Evolutionary conservation across 2,797 vertebrate genomes (phyloP), one percentile per base, ranked within the genome.

Genomic region (Anisognathus igniventris): DNA sequence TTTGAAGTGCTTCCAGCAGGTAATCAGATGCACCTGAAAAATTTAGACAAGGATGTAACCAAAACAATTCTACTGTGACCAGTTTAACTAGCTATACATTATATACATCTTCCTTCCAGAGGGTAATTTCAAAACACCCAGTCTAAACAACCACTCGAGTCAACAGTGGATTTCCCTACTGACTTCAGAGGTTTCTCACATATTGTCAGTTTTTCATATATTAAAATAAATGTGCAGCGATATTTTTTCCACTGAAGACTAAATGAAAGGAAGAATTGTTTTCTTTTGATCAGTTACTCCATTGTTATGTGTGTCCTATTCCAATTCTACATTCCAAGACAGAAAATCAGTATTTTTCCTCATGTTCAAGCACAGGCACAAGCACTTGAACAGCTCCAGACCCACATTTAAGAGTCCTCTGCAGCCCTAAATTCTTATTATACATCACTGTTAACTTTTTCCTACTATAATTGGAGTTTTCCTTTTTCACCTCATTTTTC

Each of bases 1-100:
- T 95, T 86, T 27, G 14, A 57, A 76, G 48, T 70, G 40, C 54
- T 83, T 75, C 48, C 91, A 93, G 75, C 60, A 86, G 47, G 40
- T 50, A 50, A 89, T 44, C 24, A 54, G 67, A 94, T 20, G 61
- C 40, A 95, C 95, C 98, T 98, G 92, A 72, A 96, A 94, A 90
- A 39, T 66, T 39, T 5, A 71, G 23, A 88, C 19, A 89, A 81
- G 24, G 25, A 71, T 12, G 7, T 71, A 73, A 71, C 40, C 56
- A 75, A 81, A 86, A 35, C 35, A 74, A 14, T 23, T 42, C 40
- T 48, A 14, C 31, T 51, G 35, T 30, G 87, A 93, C 44, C 42
- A 71, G 81, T 70, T 89, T 42, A 94, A 62, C 79, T 25, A 84
- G 66, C 47, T 64, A 23, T 7, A 44, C 13, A 7, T 72, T 61